Evolutionary conservation across 2,797 vertebrate genomes (phyloP), one percentile per base, ranked within the genome.

Genomic region (Echeneis naucrates): DNA sequence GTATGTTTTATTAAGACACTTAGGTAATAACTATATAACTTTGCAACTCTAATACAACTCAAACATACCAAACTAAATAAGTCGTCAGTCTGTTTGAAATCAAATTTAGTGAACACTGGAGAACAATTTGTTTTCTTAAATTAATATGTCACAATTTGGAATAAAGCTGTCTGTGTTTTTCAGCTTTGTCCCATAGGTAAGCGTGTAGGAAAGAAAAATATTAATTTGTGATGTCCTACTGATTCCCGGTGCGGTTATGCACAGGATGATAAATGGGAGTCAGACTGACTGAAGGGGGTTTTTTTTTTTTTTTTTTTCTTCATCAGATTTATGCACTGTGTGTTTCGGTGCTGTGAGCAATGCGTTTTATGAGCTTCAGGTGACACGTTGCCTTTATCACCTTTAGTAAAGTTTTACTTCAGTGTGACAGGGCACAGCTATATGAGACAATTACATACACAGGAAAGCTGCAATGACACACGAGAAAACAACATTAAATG

Each of bases 201-300:
- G 67, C 56, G 68, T 32, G 58, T 70, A 72, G 45, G 35, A 81
- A 74, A 73, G 30, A 66, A 65, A 77, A 82, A 81, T 35, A 79
- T 80, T 85, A 45, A 88, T 86, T 66, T 74, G 40, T 47, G 52
- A 61, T 67, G 80, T 83, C 77, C 26, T 24, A 11, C 48, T 79
- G 79, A 77, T 81, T 85, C 44, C 78, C 72, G 64, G 62, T 77
- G 51, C 47, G 37, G 10, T 60, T 57, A 58, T 52, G 26, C 68
- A 72, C n/a, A 68, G 37, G 40, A 60, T 84, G 80, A 87, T 75
- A 69, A 81, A 89, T 81, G 47, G 11, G 42, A 57, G 67, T 21
- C 45, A 33, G 54, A 58, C 65, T 55, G 63, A 66, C 51, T 61
- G 33, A 63, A 19, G 61, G n/a, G n/a, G n/a, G n/a, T n/a, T n/a